Base-by-base conservation (phyloP, 1,140 invertebrate genomes). In the Drosophila ercepeae region DNA sequence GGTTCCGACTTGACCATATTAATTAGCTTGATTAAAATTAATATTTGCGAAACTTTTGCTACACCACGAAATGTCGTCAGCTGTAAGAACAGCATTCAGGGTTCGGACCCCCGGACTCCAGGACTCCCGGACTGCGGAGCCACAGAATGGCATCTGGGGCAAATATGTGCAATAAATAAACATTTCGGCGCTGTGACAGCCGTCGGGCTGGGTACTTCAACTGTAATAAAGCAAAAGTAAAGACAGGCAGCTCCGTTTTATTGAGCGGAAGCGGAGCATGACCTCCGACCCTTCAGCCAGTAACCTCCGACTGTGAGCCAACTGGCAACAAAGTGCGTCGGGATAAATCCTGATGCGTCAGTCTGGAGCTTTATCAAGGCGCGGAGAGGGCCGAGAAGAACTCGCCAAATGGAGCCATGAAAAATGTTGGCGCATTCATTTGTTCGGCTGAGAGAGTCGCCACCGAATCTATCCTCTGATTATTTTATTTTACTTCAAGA, bases 21-120 rank as follows among this genome's bases (percentile, higher is more conserved):
- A 88, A 88, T 88, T 88, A 88, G 83, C 82, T 88, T 88, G 82
- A 88, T 88, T 89, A 88, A 88, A 88, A 82, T 89, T 81, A 89
- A 88, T 88, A 88, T 89, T 88, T 88, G 70, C 53, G 60, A 63
- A 86, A 75, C 51, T 78, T 67, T 51, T 52, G 69, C 58, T 65
- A 70, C 53, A 61, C 82, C 77, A 67, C 65, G 63, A 69, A 19
- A 73, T 49, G 59, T 36, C 32, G 58, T 13, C 51, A 45, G 14
- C 34, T 16, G 46, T 9, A 18, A 36, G 36, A 39, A 39, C 8
- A 16, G 39, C 6, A 19, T 42, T 19, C 13, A 4, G n/a, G 39
- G 9, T 1, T 9, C 11, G 6, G 29, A 7, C 1, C 11, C 6
- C 29, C 9, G 49, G 21, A n/a, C 25, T 8, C 2, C 2, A 4